Base-by-base conservation (phyloP, 2,113 vertebrate species). In the Sorex araneus region DNA sequence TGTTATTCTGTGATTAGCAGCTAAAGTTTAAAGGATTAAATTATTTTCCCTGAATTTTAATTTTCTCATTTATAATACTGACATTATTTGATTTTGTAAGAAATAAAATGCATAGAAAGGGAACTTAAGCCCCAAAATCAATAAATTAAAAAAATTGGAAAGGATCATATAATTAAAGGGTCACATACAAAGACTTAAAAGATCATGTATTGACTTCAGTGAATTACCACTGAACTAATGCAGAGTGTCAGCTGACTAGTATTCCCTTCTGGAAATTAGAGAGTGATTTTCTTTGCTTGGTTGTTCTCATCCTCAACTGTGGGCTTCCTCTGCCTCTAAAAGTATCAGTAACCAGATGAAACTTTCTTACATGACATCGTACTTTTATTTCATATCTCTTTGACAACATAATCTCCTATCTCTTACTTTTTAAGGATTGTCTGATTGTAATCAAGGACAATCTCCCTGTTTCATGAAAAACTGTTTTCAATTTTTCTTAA, bases 401-500 rank as follows among this genome's bases (percentile, higher is more conserved):
- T 47, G 54, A 27, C 8, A 87, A 7, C 78, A 9, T 47, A 9
- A 11, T 70, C n/a, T 66, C 73, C 45, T 47, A n/a, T 32, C 28
- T 79, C 87, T 60, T 27, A 30, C 19, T 47, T 91, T 91, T 81
- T 63, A 73, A 80, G 30, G n/a, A 54, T 60, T 6, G 11, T 69
- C 45, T 83, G 23, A 34, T 78, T 81, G 77, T 75, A 89, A 88
- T 43, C 9, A 57, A 43, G 18, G 10, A 78, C 74, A 64, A 79
- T 18, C 1, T 45, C 30, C 19, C 21, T 77, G 13, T 64, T 67
- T 40, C 47, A 66, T n/a, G 27, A 57, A 63, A 30, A 73, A 36
- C 15, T 77, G 16, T 64, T 47, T 84, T 23, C 43, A 83, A 43
- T 2, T 9, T 36, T 54, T 85, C 92, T 80, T 79, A 30, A 13